A percentile compares a stretch with the other conserved stretches of the same genome.
Evolutionary conservation across 2,797 vertebrate genomes (phyloP).

Genomic region (Ceryle rudis): DNA sequence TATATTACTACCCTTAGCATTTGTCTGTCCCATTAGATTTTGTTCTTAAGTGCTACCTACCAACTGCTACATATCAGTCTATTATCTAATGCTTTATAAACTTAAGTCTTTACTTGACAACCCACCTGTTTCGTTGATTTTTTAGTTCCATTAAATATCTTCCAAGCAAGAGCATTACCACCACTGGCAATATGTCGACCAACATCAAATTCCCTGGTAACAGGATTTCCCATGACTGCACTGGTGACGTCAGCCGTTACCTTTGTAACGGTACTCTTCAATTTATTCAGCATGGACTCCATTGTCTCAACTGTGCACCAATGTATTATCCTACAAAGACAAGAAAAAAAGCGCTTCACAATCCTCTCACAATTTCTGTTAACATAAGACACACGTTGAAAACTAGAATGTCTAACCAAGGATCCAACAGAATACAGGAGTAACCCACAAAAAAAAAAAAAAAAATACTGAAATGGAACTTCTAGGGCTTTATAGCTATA

Average conservation of each 20-base stretch:
- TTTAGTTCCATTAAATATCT: slow-evolving; percentile 97
- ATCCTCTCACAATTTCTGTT: background rate
- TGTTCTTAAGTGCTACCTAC: background rate
- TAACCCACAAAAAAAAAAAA: background rate
- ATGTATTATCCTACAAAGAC: slow-evolving; percentile 47
- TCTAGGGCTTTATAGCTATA: background rate
- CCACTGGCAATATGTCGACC: slow-evolving; percentile 96
- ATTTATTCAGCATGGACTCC: slow-evolving; percentile 99
- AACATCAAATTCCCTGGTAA: slow-evolving; percentile 97
- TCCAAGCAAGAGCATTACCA: slow-evolving; percentile 94
- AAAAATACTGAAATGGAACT: background rate
- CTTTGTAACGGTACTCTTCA: slow-evolving; percentile 98
- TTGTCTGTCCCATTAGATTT: background rate
- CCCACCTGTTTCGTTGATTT: slow-evolving; percentile 98
- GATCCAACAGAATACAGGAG: background rate
- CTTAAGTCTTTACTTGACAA: background rate
- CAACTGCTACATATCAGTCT: background rate
- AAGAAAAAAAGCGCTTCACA: background rate
- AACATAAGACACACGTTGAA: background rate
- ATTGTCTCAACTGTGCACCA: slow-evolving; percentile 77
- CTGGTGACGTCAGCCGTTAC: slow-evolving; percentile 98
- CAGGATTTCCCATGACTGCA: slow-evolving; percentile 98
- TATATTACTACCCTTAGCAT: background rate
- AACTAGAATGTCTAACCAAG: background rate
- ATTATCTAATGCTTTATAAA: background rate